Base-by-base conservation (phyloP, 2,113 vertebrate genomes). In the Zosterops lateralis region DNA sequence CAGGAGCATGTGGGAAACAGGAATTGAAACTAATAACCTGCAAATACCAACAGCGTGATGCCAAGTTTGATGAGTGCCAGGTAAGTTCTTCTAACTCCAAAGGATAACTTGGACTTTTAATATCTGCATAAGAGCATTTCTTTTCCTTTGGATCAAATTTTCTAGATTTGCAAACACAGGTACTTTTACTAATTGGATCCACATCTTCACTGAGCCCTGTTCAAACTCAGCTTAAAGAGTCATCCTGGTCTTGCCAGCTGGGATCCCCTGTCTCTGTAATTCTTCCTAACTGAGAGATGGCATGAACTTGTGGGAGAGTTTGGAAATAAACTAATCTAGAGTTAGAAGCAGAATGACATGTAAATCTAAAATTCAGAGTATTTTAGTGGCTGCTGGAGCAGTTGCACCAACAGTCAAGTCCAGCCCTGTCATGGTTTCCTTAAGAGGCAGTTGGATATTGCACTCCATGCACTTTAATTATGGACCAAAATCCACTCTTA, bases 41-140 rank as follows among this genome's bases (percentile, higher is more conserved):
- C 2, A 57, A 31, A 47, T n/a, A 24, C 8, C 22, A 42, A 24
- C 8, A 19, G 1, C 0, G 1, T 48, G 15, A 6, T n/a, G n/a
- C 7, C 6, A 3, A 4, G 12, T n/a, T 12, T 24, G 50, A 2
- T 29, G 70, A 40, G 9, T 38, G 12, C 12, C 50, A 74, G 18
- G 15, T 56, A 47, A 48, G 6, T 47, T 32, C 9, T 60, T 40
- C 14, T 65, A 12, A 29, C 68, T 29, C 36, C 12, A 28, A 24
- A 32, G 47, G 6, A 22, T 8, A 24, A 7, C 18, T 57, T 56
- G 24, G 29, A 18, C 7, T 19, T 19, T 4, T n/a, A 19, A n/a
- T 29, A n/a, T 19, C 29, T 84, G 60, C 19, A 29, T 10, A 6
- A 57, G 24, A 74, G 16, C 42, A n/a, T 8, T 74, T 57, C 42